Conservation (phyloP, 2,113 vertebrate species). For the Indri indri region DNA sequence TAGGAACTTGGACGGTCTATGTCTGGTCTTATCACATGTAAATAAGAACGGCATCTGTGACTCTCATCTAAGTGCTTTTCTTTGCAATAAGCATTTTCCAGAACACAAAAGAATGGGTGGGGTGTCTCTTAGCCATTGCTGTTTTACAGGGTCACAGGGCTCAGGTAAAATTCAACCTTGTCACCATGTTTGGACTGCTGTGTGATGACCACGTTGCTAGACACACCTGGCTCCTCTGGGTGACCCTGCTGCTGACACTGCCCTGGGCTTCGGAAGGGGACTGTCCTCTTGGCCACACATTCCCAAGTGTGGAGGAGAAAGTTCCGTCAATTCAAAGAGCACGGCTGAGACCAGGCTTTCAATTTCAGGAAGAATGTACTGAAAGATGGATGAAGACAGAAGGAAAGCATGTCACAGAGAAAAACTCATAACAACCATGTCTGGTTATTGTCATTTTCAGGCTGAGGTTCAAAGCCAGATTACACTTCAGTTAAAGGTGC, state of each 20-base stretch:
- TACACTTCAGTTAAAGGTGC: neutral
- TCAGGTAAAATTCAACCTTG: too few relatives aligned
- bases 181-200: fast-evolving
- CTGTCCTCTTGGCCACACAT: neutral
- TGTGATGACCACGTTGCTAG: neutral
- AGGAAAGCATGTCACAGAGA: neutral
- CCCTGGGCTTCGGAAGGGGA: neutral
- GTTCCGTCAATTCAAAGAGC: neutral
- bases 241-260: fast-evolving
- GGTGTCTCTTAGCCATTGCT: neutral
- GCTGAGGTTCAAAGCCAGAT: neutral
- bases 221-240: neutral
- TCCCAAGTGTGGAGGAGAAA: neutral
- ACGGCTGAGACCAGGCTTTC: neutral
- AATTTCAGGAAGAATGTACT: neutral
- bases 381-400: neutral
- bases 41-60: neutral
- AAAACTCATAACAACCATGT: neutral
- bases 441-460: neutral
- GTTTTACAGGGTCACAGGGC: neutral
- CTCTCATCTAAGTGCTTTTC: neutral
- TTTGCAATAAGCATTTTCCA: neutral
- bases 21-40: neutral
- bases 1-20: neutral
- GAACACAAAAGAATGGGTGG: neutral